These are phyloP conservation scores for Thunnus maccoyii DNA, from an alignment of 2,113 vertebrate genomes.

Conservation along the genomic window DNA sequence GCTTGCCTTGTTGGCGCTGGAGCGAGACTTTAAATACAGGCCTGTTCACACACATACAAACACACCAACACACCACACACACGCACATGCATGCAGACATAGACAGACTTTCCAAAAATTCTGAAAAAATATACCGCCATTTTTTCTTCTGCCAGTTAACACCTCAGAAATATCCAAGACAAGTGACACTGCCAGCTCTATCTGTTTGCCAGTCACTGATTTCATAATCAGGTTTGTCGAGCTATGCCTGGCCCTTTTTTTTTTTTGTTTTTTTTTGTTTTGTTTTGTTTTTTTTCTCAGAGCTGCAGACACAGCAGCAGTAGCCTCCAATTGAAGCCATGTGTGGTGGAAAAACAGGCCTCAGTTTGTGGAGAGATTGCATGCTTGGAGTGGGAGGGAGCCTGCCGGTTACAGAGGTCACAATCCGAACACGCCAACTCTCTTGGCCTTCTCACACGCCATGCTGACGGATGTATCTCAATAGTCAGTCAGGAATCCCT, in stretches of 20 bases:
- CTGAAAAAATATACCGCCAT: neutral
- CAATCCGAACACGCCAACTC: conserved; percentile 75
- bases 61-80: conserved; percentile 24
- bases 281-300: conserved; percentile 19
- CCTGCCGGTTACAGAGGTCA: conserved; percentile 76
- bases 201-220: conserved; percentile 66
- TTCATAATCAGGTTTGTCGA: conserved; percentile 76
- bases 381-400: conserved; percentile 82
- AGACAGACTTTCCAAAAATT: conserved; percentile 25
- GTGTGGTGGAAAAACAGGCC: conserved; percentile 81
- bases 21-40: conserved; percentile 62
- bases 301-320: conserved; percentile 74
- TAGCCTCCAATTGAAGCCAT: conserved; percentile 81
- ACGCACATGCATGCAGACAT: neutral
- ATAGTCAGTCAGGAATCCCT: conserved; percentile 47
- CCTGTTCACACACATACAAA: conserved; percentile 56
- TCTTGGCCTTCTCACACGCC: conserved; percentile 65
- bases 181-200: conserved; percentile 13
- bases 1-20: conserved; percentile 73
- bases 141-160: neutral
- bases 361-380: conserved; percentile 74
- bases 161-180: conserved; percentile 3
- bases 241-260: conserved; percentile 51
- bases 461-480: conserved; percentile 67
- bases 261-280: conserved; percentile 2